phyloP scores from a whole-genome alignment of 2,888 invertebrate species.

The Rotaria sp. region DNA sequence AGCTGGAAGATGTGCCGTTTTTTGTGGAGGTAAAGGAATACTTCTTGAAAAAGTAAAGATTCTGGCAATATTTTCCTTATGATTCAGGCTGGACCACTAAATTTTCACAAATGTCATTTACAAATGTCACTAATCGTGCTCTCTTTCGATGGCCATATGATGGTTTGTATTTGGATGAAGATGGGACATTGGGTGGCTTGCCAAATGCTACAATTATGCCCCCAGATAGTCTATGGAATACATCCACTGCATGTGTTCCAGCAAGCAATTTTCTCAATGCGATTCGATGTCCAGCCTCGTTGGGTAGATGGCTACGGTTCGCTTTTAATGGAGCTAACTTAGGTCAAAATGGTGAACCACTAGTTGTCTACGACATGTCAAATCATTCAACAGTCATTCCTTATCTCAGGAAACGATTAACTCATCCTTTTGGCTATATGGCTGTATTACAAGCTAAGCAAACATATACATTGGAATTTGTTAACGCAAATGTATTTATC shows the following conservation, averaged over 20 bases:
- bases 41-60: neutral
- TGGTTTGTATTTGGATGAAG: constrained; percentile 45
- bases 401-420: constrained; percentile 45
- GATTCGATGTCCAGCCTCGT: constrained; percentile 42
- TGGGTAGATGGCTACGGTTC: constrained; percentile 46
- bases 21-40: neutral
- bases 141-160: constrained; percentile 43
- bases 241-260: constrained; percentile 42
- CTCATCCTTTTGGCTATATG: constrained; percentile 48
- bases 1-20: neutral
- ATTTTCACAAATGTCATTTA: constrained; percentile 26
- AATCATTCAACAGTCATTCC: constrained; percentile 31
- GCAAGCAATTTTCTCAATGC: constrained; percentile 34
- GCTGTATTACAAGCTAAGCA: constrained; percentile 43
- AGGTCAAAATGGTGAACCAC: constrained; percentile 33
- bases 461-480: constrained; percentile 44
- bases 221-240: constrained; percentile 43
- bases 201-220: constrained; percentile 43
- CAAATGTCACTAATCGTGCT: constrained; percentile 30
- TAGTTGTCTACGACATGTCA: constrained; percentile 45
- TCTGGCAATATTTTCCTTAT: too few species aligned
- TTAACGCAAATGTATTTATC: constrained; percentile 42
- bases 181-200: constrained; percentile 47
- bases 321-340: constrained; percentile 45
- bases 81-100: constrained; percentile 32